Evolutionary conservation across 2,888 invertebrate genomes (phyloP).

Genomic region (Nomada ferruginata): DNA sequence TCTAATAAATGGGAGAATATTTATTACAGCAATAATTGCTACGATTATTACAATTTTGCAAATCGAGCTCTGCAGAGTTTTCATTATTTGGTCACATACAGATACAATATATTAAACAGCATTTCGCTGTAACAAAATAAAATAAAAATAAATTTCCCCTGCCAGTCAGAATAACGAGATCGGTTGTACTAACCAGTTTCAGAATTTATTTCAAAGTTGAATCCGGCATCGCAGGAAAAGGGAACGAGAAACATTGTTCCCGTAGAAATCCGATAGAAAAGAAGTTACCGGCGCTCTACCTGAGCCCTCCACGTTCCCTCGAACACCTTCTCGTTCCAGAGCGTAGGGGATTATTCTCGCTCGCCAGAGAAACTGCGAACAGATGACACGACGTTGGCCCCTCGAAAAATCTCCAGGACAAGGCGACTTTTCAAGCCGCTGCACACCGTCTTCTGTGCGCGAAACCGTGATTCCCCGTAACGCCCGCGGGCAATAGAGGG

Average conservation of each 20-base stretch:
- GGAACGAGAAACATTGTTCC: not conserved
- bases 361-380: not conserved
- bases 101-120: too few species aligned
- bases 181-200: not conserved
- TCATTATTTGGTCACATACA: too few species aligned
- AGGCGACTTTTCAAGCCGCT: slow-evolving; percentile 10
- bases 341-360: slow-evolving; percentile 6
- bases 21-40: too few species aligned
- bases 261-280: slow-evolving; percentile 14
- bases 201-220: not conserved
- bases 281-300: not conserved
- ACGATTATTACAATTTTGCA: too few species aligned
- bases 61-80: too few species aligned
- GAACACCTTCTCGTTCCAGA: not conserved
- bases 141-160: not conserved
- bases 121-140: too few species aligned
- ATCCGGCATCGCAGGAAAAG: not conserved
- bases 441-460: not conserved
- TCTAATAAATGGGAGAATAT: too few species aligned
- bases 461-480: slow-evolving; percentile 37
- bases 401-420: slow-evolving; percentile 12
- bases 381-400: not conserved
- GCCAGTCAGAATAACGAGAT: not conserved
- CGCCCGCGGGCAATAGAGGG: slow-evolving; percentile 42
- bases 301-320: not conserved